Evolutionary conservation across 2,797 vertebrate genomes (phyloP), one percentile per base, ranked within the genome.

Genomic region (Gadopsis bispinosus): DNA sequence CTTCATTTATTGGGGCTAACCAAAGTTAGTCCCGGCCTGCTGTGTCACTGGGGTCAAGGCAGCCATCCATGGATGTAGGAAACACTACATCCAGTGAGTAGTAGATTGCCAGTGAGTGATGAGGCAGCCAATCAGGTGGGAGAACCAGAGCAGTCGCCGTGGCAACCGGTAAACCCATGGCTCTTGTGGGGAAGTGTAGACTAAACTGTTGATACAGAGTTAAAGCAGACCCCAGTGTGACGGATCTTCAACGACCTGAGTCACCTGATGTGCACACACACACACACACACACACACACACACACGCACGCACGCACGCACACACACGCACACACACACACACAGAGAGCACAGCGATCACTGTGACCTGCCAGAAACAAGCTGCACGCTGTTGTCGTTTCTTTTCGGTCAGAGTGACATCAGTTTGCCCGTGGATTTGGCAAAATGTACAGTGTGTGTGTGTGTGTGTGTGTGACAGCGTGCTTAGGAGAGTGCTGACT

Each of bases 121-220:
- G 58, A 60, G 54, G 37, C 33, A 63, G 66, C 68, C 75, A 83
- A 84, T 81, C 64, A 43, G 45, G 41, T 3, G 10, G 31, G 45
- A 73, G 68, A 78, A 75, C 53, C 58, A 37, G 26, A 73, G 47
- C 35, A 0, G 1, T 91, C 67, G 9, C 89, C 59, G 17, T 78
- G 77, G 82, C 84, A 91, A 91, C 89, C 20, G 7, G 78, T 81
- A 85, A 91, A 89, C 61, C 66, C 59, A 43, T 17, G 22, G 72
- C 65, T 85, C 82, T 73, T 75, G 63, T 50, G 60, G 68, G 74
- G 66, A 79, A 71, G 50, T 13, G 79, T 80, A 89, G 91, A 90
- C 91, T 87, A 89, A 91, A 89, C 83, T 77, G 91, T 87, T 90
- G 77, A 89, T 80, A 74, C 48, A 43, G 59, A 86, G 65, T 81